A percentile compares a stretch with the other conserved stretches of the same genome.
Evolutionary conservation across 2,888 invertebrate genomes (phyloP).

Genomic region (Meiosimyza decipiens): DNA sequence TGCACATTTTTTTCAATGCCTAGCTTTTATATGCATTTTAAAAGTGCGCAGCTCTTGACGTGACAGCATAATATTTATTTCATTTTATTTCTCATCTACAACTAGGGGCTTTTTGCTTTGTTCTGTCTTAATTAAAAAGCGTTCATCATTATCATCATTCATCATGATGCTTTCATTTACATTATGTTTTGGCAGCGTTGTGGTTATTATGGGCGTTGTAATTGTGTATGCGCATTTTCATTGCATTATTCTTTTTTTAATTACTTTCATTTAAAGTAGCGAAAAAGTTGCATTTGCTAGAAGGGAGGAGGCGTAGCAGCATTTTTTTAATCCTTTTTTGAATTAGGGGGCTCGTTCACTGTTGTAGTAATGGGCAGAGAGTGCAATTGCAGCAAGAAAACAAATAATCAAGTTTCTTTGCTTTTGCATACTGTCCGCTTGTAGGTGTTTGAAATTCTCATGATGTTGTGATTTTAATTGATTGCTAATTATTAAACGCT

Average conservation of each 20-base stretch:
- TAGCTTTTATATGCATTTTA: background rate
- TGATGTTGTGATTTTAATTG: background rate
- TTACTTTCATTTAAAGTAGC: background rate
- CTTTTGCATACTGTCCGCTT: background rate
- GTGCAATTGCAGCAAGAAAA: too few relatives aligned
- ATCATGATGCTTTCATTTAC: background rate
- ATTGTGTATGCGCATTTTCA: background rate
- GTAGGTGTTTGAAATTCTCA: background rate
- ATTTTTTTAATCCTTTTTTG: too few relatives aligned
- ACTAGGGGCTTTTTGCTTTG: background rate
- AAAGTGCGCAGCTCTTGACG: slow-evolving; percentile 1
- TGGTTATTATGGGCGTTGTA: background rate
- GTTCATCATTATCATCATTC: background rate
- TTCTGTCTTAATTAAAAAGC: slow-evolving; percentile 7
- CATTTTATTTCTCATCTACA: background rate
- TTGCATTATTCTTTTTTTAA: background rate
- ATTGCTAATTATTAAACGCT: background rate
- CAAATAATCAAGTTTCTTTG: background rate
- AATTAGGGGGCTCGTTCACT: too few relatives aligned
- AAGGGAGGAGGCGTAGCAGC: too few relatives aligned
- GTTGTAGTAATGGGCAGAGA: too few relatives aligned
- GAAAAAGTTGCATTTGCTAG: background rate
- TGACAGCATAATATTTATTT: slow-evolving; percentile 9
- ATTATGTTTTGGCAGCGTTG: background rate
- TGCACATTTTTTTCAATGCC: background rate